These are phyloP conservation scores for Thoracochromis brauschi DNA, from an alignment of 2,113 vertebrate genomes.

Conservation along the genomic window DNA sequence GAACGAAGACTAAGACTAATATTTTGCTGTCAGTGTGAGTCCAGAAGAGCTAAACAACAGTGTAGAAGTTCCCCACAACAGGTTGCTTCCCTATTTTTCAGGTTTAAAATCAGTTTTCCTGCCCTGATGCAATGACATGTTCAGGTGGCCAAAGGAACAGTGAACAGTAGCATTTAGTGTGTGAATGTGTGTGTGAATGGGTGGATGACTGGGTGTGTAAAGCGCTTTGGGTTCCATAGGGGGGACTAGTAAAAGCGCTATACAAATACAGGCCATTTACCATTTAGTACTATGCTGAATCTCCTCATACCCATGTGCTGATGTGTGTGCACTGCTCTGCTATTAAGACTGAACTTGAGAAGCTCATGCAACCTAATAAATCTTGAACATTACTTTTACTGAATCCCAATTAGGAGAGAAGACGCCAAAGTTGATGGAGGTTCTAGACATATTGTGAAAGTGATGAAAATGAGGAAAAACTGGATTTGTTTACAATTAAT, in stretches of 20 bases:
- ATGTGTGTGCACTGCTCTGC: background rate
- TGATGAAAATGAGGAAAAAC: background rate
- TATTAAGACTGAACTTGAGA: background rate
- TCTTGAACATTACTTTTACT: background rate
- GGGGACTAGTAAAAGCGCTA: background rate
- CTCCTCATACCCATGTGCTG: background rate
- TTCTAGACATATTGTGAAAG: background rate
- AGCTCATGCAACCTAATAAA: background rate
- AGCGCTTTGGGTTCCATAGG: background rate
- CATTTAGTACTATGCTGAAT: background rate
- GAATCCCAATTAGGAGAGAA: background rate
- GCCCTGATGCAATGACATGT: background rate
- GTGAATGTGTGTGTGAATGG: background rate
- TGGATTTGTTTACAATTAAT: background rate
- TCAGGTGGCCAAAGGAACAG: background rate
- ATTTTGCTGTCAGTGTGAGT: background rate
- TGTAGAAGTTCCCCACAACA: background rate
- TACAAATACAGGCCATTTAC: background rate
- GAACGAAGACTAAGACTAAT: background rate
- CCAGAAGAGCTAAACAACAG: background rate
- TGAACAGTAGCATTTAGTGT: background rate
- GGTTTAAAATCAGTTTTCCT: background rate
- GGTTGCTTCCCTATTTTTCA: background rate
- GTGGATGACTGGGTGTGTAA: background rate
- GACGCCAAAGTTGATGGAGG: background rate